phyloP scores from a whole-genome alignment of 2,888 invertebrate species.

The Polia nebulosa region DNA sequence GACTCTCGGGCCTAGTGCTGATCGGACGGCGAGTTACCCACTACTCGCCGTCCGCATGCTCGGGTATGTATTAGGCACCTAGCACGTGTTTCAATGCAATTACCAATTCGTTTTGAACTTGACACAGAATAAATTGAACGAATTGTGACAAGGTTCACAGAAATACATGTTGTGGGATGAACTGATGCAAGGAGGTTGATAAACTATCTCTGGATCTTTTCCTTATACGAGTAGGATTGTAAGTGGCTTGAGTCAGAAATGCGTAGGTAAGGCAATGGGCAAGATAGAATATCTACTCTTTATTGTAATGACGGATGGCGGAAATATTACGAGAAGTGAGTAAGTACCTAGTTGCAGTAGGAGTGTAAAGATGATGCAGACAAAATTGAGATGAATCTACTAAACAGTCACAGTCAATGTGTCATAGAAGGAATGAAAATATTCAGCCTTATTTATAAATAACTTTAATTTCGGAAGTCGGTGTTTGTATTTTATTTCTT shows the following conservation, averaged over 20 bases:
- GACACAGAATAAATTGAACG: conserved; percentile 51
- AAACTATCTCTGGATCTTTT: conserved; percentile 37
- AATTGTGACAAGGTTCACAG: conserved; percentile 28
- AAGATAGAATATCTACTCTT: neutral
- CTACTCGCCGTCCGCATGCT: too few species aligned
- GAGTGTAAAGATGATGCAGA: too few species aligned
- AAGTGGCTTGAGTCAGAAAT: conserved; percentile 35
- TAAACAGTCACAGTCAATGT: too few species aligned
- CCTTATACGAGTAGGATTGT: conserved; percentile 25
- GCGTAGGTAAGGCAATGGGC: conserved; percentile 2
- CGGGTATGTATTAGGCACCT: too few species aligned
- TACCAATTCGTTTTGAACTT: conserved; percentile 45
- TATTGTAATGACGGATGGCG: conserved; percentile 6
- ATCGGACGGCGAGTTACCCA: too few species aligned
- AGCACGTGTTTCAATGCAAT: conserved; percentile 22
- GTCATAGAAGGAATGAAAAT: too few species aligned
- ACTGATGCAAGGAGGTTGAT: conserved; percentile 28
- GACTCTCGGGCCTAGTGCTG: too few species aligned
- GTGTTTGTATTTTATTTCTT: too few species aligned
- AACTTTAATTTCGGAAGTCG: too few species aligned
- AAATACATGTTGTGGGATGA: conserved; percentile 35
- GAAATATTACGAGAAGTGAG: conserved; percentile 13
- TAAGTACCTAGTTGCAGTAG: neutral
- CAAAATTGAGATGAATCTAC: too few species aligned
- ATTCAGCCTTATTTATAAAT: too few species aligned